Evolutionary conservation across 2,888 invertebrate genomes (phyloP), one percentile per base, ranked within the genome.

Genomic region (Macrosiphum euphorbiae): DNA sequence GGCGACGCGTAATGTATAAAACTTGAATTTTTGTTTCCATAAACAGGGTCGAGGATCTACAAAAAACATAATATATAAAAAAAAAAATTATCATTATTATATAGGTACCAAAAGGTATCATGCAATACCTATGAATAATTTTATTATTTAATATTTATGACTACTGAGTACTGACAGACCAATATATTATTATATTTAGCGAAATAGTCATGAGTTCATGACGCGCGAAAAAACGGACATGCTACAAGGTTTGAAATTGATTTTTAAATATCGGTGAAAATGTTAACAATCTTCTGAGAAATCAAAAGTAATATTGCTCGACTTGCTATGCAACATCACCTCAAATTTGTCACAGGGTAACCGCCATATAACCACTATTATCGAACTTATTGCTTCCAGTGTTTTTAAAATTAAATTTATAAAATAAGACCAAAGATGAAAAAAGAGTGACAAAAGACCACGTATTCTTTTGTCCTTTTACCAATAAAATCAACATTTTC

Each of bases 1-100:
- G 95, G 95, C 13, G 95, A 95, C 26, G 95, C 95, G 91, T 95
- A 95, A 84, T 95, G 95, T 58, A 95, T 95, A 58, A 95, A 95
- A 94, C 95, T 95, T 44, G 95, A 95, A 91, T 95, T 94, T 88
- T 95, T 95, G n/a, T 88, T 92, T 44, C 95, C 95, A 86, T 95
- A 95, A 47, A 95, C 92, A 20, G 95, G 95, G 47, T 95, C 95
- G 50, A 95, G 95, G 55, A 95, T 91, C 95, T 95, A 94, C 7
- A 95, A 94, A 67, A 89, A 52, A 88, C 4, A 88, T 28, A 16
- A 26, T 11, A n/a, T n/a, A n/a, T n/a, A n/a, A n/a, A n/a, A 47
- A 47, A 35, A 3, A 67, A 67, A 35, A 67, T 67, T 0, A 13
- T 67, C 16, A 35, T 35, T 8, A 78, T 78, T 35, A 35, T 20